phyloP scores from a whole-genome alignment of 2,113 vertebrate species.

The Catharus fuscescens region DNA sequence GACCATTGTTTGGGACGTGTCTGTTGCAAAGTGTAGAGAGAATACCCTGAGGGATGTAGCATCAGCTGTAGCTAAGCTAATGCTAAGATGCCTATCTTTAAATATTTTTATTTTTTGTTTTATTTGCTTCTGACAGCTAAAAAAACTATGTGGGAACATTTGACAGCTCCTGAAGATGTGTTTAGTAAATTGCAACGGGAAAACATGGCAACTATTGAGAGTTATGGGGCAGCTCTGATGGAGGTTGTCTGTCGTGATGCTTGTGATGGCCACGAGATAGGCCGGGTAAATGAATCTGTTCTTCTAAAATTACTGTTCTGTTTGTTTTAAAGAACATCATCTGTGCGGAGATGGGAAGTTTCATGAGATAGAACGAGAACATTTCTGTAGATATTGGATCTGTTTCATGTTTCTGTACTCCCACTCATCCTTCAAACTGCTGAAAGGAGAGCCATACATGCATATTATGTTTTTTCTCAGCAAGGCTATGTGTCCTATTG shows the following conservation, averaged over 20 bases:
- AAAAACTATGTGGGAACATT: conserved; percentile 93
- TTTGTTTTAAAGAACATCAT: not conserved
- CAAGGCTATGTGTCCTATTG: not conserved
- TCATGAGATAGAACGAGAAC: not conserved
- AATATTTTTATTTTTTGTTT: not conserved
- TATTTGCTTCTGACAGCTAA: conserved; percentile 73
- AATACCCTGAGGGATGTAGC: not conserved
- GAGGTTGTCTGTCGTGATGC: conserved; percentile 96
- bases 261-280: conserved; percentile 96
- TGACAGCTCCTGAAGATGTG: conserved; percentile 94
- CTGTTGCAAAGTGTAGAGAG: not conserved
- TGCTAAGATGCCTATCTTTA: not conserved
- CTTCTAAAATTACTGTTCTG: not conserved
- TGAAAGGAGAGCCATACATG: not conserved
- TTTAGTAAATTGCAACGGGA: conserved; percentile 95
- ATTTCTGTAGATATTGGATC: not conserved
- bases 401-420: not conserved
- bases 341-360: not conserved
- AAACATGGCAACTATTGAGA: conserved; percentile 94
- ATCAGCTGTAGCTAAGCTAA: not conserved
- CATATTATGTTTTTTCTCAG: not conserved
- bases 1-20: not conserved
- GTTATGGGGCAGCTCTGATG: conserved; percentile 94
- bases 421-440: not conserved
- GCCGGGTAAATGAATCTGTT: conserved; percentile 78